Evolutionary conservation across 35 echinoderm and acorn worm genomes (phyloP).

Genomic region (Apostichopus japonicus): DNA sequence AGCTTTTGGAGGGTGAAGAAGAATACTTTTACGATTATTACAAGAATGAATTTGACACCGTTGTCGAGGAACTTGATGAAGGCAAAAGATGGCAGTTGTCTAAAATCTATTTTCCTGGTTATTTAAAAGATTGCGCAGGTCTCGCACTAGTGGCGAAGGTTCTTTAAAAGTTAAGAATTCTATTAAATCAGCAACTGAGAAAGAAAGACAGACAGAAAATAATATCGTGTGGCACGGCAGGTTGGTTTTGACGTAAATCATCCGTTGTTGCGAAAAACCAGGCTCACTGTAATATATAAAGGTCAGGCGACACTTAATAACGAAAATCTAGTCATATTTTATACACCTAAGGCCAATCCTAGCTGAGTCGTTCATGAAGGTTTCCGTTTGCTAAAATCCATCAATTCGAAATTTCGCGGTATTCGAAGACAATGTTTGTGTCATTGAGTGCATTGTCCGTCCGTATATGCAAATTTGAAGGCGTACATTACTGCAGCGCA

Average conservation of each 20-base stretch:
- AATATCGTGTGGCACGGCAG: background rate
- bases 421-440: no score
- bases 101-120: background rate
- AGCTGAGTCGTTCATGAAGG: no score
- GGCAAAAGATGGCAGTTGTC: conserved; percentile 24
- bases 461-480: no score
- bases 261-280: background rate
- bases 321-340: no score
- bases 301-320: no score
- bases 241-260: background rate
- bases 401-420: no score
- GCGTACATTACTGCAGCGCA: no score
- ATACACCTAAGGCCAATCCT: no score
- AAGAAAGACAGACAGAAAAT: background rate
- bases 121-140: background rate
- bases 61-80: background rate
- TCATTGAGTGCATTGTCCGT: no score
- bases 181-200: background rate
- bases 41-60: background rate
- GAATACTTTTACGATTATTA: background rate
- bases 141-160: conserved; percentile 1
- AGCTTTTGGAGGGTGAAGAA: conserved; percentile 12
- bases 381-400: no score
- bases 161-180: background rate
- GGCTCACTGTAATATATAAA: no score